A percentile compares a stretch with the other conserved stretches of the same genome.
These are phyloP conservation scores for Ictidomys tridecemlineatus DNA, from an alignment of 2,113 vertebrate genomes.

Conservation along the genomic window DNA sequence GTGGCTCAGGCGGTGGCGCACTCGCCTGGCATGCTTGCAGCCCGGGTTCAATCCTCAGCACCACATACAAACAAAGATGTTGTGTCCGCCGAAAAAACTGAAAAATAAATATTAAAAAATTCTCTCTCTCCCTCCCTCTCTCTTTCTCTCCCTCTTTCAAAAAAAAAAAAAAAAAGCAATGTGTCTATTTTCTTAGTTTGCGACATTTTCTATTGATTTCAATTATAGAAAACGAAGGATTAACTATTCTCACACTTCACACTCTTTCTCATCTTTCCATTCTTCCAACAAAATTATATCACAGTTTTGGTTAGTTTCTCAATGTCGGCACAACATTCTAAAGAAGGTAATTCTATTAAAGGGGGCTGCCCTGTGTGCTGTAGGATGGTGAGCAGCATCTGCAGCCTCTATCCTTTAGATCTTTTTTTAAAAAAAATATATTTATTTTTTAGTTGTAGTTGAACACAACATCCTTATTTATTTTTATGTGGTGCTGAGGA, in stretches of 20 bases:
- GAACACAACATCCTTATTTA: too few species aligned
- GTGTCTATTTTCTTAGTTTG: neutral
- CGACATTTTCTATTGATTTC: neutral
- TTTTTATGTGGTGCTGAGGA: too few species aligned
- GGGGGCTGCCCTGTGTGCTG: neutral
- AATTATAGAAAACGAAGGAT: neutral
- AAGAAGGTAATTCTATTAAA: neutral
- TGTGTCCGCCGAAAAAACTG: too few species aligned
- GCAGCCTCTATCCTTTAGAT: neutral
- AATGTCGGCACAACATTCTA: neutral
- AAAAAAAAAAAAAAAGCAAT: neutral
- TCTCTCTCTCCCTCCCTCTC: too few species aligned
- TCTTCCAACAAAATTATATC: neutral
- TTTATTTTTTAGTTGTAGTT: too few species aligned
- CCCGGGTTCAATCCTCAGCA: too few species aligned
- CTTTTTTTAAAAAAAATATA: too few species aligned
- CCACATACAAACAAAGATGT: too few species aligned
- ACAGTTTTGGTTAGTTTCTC: neutral
- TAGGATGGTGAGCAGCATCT: neutral
- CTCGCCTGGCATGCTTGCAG: too few species aligned
- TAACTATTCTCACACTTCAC: neutral
- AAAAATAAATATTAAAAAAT: too few species aligned
- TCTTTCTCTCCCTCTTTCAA: rapidly evolving
- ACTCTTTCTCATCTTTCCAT: neutral
- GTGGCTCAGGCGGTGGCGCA: too few species aligned